These are phyloP conservation scores for Pemphigus obesinymphae DNA, from an alignment of 1,140 invertebrate species.

Conservation along the genomic window DNA sequence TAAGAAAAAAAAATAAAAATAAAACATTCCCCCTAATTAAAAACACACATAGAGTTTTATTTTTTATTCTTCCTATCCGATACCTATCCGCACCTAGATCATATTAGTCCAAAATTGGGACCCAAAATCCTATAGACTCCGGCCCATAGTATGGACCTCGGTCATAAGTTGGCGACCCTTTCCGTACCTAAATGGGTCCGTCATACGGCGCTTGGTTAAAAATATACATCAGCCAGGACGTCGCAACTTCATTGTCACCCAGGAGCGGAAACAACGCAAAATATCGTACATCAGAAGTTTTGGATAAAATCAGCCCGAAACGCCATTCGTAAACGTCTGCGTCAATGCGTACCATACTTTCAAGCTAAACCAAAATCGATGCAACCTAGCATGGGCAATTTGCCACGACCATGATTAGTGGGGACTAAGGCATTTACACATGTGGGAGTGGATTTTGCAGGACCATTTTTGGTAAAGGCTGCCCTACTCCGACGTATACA, in stretches of 20 bases:
- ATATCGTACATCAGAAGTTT: conserved; percentile 41
- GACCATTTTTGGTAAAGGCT: conserved; percentile 48
- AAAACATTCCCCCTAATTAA: too few relatives aligned
- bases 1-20: too few relatives aligned
- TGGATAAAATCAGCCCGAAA: conserved; percentile 45
- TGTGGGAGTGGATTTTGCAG: conserved; percentile 51
- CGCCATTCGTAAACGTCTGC: conserved; percentile 39
- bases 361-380: neutral
- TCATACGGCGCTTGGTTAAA: too few relatives aligned
- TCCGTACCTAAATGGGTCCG: too few relatives aligned
- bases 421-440: conserved; percentile 47
- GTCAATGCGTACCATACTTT: conserved; percentile 45
- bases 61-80: too few relatives aligned
- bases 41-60: too few relatives aligned
- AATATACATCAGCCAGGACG: too few relatives aligned
- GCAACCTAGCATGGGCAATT: conserved; percentile 48
- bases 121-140: too few relatives aligned
- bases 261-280: conserved; percentile 42
- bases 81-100: too few relatives aligned
- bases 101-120: too few relatives aligned
- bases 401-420: conserved; percentile 47
- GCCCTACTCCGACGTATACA: neutral
- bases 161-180: too few relatives aligned
- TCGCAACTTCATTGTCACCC: conserved; percentile 46
- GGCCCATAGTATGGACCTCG: too few relatives aligned